Conservation (phyloP, 2,888 invertebrate genomes). For the Chirona hameri region DNA sequence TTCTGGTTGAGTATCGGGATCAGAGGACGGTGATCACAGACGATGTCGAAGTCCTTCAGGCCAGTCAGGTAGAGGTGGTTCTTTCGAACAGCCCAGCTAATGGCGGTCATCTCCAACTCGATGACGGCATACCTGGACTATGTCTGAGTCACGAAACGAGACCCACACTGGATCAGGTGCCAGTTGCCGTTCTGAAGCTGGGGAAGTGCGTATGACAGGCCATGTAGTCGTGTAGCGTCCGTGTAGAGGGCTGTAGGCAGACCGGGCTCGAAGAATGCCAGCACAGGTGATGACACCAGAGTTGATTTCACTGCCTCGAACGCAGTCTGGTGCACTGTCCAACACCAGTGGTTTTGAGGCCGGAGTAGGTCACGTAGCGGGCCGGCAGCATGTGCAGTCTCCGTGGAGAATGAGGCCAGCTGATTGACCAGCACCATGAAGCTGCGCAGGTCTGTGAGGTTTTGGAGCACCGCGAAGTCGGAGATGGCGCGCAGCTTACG, state of each 20-base stretch:
- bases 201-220: not conserved
- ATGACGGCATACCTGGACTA: not conserved
- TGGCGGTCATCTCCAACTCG: not conserved
- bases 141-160: not conserved
- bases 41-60: not conserved
- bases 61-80: not conserved
- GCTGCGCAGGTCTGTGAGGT: not conserved
- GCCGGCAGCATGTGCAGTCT: not conserved
- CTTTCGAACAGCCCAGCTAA: not conserved
- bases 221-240: not conserved
- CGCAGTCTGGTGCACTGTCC: not conserved
- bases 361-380: not conserved
- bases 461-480: no score
- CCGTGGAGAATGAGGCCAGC: not conserved
- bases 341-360: not conserved
- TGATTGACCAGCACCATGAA: not conserved
- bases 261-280: not conserved
- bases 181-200: not conserved
- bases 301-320: not conserved
- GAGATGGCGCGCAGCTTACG: no score
- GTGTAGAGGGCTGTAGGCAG: not conserved
- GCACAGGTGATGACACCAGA: not conserved
- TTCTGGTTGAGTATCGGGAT: not conserved
- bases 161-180: not conserved
- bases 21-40: not conserved